phyloP scores from a whole-genome alignment of 1,140 invertebrate genomes.

The Melitaea cinxia region DNA sequence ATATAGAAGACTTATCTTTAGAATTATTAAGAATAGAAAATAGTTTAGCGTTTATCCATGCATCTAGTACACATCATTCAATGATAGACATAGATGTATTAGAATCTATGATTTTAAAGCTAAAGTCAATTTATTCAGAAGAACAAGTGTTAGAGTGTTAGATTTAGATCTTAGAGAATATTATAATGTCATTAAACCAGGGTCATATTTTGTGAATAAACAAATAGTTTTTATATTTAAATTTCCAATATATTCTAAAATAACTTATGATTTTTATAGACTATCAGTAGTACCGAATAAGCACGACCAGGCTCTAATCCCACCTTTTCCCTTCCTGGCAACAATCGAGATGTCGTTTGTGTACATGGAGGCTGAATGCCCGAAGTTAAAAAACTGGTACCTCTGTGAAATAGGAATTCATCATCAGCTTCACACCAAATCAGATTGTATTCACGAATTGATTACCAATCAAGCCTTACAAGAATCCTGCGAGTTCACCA shows the following conservation, averaged over 20 bases:
- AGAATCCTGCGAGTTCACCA: constrained; percentile 32
- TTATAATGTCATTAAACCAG: constrained; percentile 47
- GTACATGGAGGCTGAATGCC: constrained; percentile 43
- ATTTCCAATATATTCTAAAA: constrained; percentile 40
- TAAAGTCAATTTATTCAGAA: constrained; percentile 36
- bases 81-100: constrained; percentile 36
- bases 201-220: constrained; percentile 42
- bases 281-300: constrained; percentile 43
- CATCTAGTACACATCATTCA: constrained; percentile 40
- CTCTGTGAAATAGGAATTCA: constrained; percentile 24
- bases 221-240: constrained; percentile 46
- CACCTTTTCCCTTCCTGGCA: constrained; percentile 45
- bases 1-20: constrained; percentile 42
- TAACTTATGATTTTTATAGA: constrained; percentile 34
- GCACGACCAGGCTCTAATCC: constrained; percentile 38
- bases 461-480: constrained; percentile 36
- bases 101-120: constrained; percentile 37
- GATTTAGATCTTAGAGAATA: constrained; percentile 45
- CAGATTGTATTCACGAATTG: constrained; percentile 26
- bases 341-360: constrained; percentile 37
- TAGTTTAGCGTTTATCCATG: constrained; percentile 46
- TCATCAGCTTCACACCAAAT: constrained; percentile 16
- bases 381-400: constrained; percentile 26
- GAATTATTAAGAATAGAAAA: constrained; percentile 49
- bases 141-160: constrained; percentile 21